Conservation (phyloP, 1,140 invertebrate species). For the Drosophila watanabei region DNA sequence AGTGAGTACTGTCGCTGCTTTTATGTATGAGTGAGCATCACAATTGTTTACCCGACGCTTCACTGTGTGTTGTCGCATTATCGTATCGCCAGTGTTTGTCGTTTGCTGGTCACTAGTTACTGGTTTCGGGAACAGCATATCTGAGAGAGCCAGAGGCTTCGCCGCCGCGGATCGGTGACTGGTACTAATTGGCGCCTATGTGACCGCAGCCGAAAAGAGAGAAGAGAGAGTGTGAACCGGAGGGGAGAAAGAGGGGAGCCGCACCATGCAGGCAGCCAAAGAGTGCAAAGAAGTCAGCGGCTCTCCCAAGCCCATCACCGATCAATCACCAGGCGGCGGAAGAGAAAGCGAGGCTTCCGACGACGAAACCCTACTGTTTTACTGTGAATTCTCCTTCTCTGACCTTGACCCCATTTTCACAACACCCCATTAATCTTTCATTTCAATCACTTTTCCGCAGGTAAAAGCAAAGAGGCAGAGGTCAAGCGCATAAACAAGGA, state of each 20-base stretch:
- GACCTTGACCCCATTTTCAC: slow-evolving; percentile 45
- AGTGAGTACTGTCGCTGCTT: background rate
- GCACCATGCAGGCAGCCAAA: slow-evolving; percentile 15
- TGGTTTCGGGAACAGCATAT: slow-evolving; percentile 64
- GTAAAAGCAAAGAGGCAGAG: slow-evolving; percentile 99
- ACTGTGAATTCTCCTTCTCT: slow-evolving; percentile 39
- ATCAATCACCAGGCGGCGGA: slow-evolving; percentile 17
- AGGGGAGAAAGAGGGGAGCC: slow-evolving; percentile 1
- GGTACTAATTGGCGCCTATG: slow-evolving; percentile 75
- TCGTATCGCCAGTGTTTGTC: slow-evolving; percentile 59
- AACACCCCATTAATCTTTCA: slow-evolving; percentile 2
- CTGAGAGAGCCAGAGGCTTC: slow-evolving; percentile 48
- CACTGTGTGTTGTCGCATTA: slow-evolving; percentile 51
- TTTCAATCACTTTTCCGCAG: slow-evolving; percentile 86
- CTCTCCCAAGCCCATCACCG: slow-evolving; percentile 24
- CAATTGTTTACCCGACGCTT: slow-evolving; percentile 48
- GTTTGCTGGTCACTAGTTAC: slow-evolving; percentile 48
- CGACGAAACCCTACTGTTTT: slow-evolving; percentile 26
- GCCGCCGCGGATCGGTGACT: slow-evolving; percentile 60
- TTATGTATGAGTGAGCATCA: slow-evolving; percentile 12
- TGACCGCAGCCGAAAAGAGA: slow-evolving; percentile 23
- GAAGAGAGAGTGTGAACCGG: slow-evolving; percentile 4
- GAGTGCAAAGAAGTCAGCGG: slow-evolving; percentile 34
- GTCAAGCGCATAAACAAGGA: slow-evolving; percentile 99
- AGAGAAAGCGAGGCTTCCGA: slow-evolving; percentile 30